Base-by-base conservation (phyloP, 2,888 invertebrate genomes). In the Bugula neritina region DNA sequence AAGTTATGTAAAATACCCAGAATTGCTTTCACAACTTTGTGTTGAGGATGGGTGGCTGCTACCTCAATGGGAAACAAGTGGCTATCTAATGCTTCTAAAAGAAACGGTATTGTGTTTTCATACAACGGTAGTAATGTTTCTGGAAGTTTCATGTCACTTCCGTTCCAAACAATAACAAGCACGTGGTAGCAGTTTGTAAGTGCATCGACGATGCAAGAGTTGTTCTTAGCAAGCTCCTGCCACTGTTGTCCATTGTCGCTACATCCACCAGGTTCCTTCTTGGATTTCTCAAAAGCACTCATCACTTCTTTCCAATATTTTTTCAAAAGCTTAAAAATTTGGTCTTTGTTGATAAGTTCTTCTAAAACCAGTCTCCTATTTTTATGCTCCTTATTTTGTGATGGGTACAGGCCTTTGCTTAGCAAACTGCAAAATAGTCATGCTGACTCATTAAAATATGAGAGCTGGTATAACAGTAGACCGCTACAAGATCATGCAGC, bases 401-500 rank as follows among this genome's bases (percentile, higher is more conserved):
- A 5, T 31, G 2, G 29, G 27, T 63, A 34, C 63, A 63, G 21
- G 27, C 63, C 63, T 27, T 63, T 63, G 13, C 31, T 25, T 5
- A 63, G 63, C 31, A 63, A 31, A 31, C 63, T 63, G n/a, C 31
- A 63, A 63, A 31, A 29, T n/a, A n/a, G n/a, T n/a, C n/a, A n/a
- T n/a, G n/a, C n/a, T n/a, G n/a, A n/a, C n/a, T n/a, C n/a, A n/a
- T n/a, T n/a, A n/a, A n/a, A n/a, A n/a, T n/a, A n/a, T n/a, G n/a
- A n/a, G n/a, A n/a, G n/a, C n/a, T n/a, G n/a, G n/a, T n/a, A n/a
- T n/a, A n/a, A n/a, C n/a, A n/a, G n/a, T n/a, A n/a, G n/a, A n/a
- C n/a, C n/a, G n/a, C n/a, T n/a, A n/a, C n/a, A n/a, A n/a, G n/a
- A n/a, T n/a, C n/a, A n/a, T n/a, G n/a, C n/a, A n/a, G n/a, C n/a